Evolutionary conservation across 2,113 vertebrate genomes (phyloP).

Genomic region (Salvelinus fontinalis): DNA sequence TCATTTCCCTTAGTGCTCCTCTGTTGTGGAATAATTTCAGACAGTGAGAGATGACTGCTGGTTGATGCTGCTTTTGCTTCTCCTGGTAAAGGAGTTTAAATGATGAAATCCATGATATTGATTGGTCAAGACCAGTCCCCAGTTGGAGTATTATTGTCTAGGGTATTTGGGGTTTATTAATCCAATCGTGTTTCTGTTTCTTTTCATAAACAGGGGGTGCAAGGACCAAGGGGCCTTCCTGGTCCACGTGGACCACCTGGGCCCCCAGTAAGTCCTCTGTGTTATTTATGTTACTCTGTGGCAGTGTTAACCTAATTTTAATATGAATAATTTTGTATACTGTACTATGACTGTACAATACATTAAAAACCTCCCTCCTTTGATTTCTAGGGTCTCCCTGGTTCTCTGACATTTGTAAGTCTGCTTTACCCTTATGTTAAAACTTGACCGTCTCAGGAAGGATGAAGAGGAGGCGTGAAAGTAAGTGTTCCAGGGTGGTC

Average conservation of each 20-base stretch:
- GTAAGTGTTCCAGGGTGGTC: neutral
- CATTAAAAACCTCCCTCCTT: neutral
- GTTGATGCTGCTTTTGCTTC: neutral
- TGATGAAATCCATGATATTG: neutral
- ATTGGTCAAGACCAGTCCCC: no score
- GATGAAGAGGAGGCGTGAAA: neutral
- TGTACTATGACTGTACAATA: neutral
- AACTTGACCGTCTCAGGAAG: neutral
- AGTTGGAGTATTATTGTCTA: neutral
- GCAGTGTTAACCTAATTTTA: neutral
- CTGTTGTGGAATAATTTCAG: conserved; percentile 29
- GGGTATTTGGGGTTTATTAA: neutral
- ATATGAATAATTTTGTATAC: neutral
- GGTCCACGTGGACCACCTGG: conserved; percentile 89
- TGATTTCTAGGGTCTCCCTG: conserved; percentile 73
- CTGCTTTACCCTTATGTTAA: neutral
- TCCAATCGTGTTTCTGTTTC: conserved; percentile 24
- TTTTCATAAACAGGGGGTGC: conserved; percentile 79
- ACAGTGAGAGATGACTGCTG: no score
- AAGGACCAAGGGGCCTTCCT: conserved; percentile 87
- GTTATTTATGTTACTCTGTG: neutral
- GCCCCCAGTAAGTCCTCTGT: conserved; percentile 82
- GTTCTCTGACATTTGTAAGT: conserved; percentile 80
- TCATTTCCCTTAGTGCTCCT: conserved; percentile 60
- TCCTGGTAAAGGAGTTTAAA: neutral